These are phyloP conservation scores for Diadegma fenestrale DNA, from an alignment of 2,888 invertebrate genomes.

Conservation along the genomic window DNA sequence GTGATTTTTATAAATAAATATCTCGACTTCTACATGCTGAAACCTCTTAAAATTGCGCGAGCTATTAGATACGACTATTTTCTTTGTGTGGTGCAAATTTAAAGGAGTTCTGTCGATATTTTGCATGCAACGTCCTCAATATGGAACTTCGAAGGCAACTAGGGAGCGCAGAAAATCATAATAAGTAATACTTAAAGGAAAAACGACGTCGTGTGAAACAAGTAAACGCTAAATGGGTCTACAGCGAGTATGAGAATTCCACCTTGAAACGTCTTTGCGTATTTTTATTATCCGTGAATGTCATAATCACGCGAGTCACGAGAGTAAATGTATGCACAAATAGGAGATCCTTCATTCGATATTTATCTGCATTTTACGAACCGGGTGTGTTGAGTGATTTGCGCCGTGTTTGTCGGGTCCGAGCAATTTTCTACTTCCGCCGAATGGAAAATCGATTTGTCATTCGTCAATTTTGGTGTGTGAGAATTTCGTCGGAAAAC, in stretches of 20 bases:
- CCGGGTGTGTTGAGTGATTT: slow-evolving; percentile 71
- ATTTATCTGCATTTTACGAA: slow-evolving; percentile 82
- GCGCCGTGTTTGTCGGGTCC: not conserved
- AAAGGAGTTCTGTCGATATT: no score
- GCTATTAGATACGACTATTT: no score
- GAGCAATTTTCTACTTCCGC: not conserved
- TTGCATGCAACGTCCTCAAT: no score
- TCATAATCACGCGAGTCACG: not conserved
- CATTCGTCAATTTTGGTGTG: not conserved
- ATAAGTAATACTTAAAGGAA: not conserved
- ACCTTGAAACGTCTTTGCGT: not conserved
- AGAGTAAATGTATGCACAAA: not conserved
- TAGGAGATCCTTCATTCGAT: slow-evolving; percentile 78
- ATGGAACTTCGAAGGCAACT: not conserved
- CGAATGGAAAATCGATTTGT: not conserved
- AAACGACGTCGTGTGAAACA: not conserved
- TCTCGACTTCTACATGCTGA: no score
- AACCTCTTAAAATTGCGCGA: no score
- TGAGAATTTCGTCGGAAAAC: not conserved
- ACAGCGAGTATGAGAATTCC: not conserved
- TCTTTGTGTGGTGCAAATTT: no score
- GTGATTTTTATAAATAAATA: no score
- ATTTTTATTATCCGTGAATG: not conserved
- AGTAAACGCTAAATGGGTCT: not conserved
- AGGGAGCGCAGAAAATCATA: not conserved